Conservation (phyloP, 2,113 vertebrate genomes). For the Psittacula cyanocephala region DNA sequence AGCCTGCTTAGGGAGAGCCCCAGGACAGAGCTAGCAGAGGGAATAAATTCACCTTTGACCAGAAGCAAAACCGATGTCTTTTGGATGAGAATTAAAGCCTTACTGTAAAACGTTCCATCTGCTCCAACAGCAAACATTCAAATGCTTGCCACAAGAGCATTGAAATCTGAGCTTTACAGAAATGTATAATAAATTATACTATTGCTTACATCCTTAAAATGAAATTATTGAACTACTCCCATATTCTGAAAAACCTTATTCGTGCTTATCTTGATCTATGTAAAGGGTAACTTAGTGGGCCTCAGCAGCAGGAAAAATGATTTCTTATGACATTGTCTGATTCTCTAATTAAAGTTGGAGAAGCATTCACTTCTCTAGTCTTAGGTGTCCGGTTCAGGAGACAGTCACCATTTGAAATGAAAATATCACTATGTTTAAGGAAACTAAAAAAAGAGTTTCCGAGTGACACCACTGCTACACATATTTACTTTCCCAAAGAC, state of each 20-base stretch:
- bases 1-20: conserved; percentile 50
- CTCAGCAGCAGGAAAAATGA: neutral
- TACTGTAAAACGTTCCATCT: conserved; percentile 38
- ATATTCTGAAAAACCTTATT: neutral
- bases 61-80: conserved; percentile 43
- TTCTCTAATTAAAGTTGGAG: neutral
- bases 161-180: conserved; percentile 17
- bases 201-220: conserved; percentile 13
- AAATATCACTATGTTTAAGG: neutral
- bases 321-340: neutral
- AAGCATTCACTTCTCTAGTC: neutral
- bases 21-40: conserved; percentile 52
- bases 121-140: conserved; percentile 28
- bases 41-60: conserved; percentile 69
- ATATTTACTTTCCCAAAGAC: neutral
- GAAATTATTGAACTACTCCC: conserved; percentile 6
- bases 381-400: neutral
- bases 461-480: neutral
- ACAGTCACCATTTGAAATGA: neutral
- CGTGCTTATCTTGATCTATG: neutral
- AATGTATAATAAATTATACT: conserved; percentile 17
- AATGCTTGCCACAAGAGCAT: neutral
- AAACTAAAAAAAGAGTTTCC: neutral
- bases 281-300: neutral
- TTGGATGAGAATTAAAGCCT: conserved; percentile 47